A percentile compares a stretch with the other conserved stretches of the same genome.
phyloP scores from a whole-genome alignment of 2,888 invertebrate species.

The Colostygia pectinataria region DNA sequence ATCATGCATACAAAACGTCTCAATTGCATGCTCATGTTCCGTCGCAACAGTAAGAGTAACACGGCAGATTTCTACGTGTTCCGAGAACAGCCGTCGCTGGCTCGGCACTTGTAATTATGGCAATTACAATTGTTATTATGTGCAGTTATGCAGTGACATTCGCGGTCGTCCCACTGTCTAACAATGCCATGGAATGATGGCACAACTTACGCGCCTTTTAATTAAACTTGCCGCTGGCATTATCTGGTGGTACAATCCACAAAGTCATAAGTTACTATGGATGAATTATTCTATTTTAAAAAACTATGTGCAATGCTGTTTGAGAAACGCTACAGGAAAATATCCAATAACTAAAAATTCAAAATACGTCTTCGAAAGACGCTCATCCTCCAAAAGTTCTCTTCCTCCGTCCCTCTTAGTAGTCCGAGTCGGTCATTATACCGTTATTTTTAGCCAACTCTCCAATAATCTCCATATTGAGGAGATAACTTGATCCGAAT shows the following conservation, averaged over 20 bases:
- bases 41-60: conserved; percentile 26
- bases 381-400: no score
- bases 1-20: conserved; percentile 20
- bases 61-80: conserved; percentile 44
- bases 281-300: no score
- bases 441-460: no score
- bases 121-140: conserved; percentile 51
- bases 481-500: background rate
- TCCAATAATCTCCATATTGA: no score
- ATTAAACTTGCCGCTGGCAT: conserved; percentile 31
- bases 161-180: conserved; percentile 23
- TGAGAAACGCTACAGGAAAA: no score
- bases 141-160: conserved; percentile 47
- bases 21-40: conserved; percentile 34
- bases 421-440: no score
- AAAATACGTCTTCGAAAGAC: no score
- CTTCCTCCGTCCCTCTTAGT: no score
- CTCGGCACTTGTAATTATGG: conserved; percentile 46
- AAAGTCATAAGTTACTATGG: no score
- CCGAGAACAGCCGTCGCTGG: conserved; percentile 44
- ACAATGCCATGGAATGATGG: conserved; percentile 11
- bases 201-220: conserved; percentile 31
- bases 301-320: no score
- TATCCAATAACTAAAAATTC: no score
- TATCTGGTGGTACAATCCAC: background rate